Conservation (phyloP, 2,888 invertebrate species). For the Luperina testacea region DNA sequence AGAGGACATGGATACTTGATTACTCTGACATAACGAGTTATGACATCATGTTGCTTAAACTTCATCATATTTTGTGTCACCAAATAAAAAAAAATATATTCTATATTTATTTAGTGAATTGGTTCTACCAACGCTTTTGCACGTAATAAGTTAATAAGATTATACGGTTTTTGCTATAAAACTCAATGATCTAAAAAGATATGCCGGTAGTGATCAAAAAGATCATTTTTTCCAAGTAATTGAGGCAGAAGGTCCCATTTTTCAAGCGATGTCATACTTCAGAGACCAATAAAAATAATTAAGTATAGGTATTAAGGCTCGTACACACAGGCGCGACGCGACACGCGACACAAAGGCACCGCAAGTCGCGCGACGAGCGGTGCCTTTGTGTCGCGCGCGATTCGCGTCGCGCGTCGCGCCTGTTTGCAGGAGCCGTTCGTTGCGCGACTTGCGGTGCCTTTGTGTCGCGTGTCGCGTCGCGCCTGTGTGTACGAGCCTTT, state of each 20-base stretch:
- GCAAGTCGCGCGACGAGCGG: no score
- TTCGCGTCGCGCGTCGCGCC: no score
- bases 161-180: background rate
- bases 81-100: no score
- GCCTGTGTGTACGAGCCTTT: no score
- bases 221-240: background rate
- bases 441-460: no score
- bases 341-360: no score
- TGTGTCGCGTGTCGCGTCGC: no score
- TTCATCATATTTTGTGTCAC: conserved; percentile 2
- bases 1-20: conserved; percentile 35
- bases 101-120: background rate
- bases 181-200: background rate
- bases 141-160: background rate
- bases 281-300: conserved; percentile 9
- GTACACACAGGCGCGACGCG: no score
- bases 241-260: background rate
- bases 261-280: background rate
- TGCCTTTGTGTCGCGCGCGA: no score
- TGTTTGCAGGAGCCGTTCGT: no score
- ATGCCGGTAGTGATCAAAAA: background rate
- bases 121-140: background rate
- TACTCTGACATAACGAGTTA: conserved; percentile 36
- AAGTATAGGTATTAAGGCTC: background rate
- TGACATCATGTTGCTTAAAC: conserved; percentile 39